A percentile compares a stretch with the other conserved stretches of the same genome.
Evolutionary conservation across 1,140 invertebrate genomes (phyloP).

Genomic region (Pseudachorutes palmiensis): DNA sequence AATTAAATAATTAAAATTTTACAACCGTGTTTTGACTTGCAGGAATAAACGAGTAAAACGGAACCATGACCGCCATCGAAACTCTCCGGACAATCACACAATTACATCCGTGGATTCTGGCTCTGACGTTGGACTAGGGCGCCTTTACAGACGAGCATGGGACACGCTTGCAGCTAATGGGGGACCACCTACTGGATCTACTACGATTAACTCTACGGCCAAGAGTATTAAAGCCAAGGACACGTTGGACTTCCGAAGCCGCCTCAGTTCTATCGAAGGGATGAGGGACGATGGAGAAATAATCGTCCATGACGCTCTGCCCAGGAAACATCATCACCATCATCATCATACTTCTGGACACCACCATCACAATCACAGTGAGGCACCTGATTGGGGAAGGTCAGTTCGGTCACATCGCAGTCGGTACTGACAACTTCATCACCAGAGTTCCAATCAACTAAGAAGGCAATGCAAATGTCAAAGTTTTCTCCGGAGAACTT

Average conservation of each 20-base stretch:
- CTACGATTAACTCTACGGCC: conserved; percentile 30
- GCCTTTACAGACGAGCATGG: conserved; percentile 36
- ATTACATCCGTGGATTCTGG: conserved; percentile 74
- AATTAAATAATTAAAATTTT: background rate
- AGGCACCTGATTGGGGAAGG: conserved; percentile 30
- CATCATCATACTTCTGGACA: conserved; percentile 61
- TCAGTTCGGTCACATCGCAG: conserved; percentile 40
- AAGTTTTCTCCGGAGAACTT: no score
- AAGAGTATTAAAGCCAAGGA: conserved; percentile 40
- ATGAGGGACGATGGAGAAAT: conserved; percentile 67
- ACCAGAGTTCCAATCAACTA: background rate
- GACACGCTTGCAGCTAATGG: conserved; percentile 36
- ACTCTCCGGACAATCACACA: conserved; percentile 78
- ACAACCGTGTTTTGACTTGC: conserved; percentile 20
- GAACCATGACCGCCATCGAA: conserved; percentile 73
- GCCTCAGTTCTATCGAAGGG: conserved; percentile 52
- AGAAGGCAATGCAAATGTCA: background rate
- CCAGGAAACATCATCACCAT: conserved; percentile 61
- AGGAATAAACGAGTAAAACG: conserved; percentile 60
- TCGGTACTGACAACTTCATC: conserved; percentile 27
- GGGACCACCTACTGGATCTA: conserved; percentile 32
- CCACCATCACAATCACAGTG: conserved; percentile 31
- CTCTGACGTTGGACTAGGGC: conserved; percentile 35
- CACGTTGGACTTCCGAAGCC: conserved; percentile 35
- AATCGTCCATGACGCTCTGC: conserved; percentile 61